Conservation (phyloP, 2,888 invertebrate genomes). For the Limenitis camilla region DNA sequence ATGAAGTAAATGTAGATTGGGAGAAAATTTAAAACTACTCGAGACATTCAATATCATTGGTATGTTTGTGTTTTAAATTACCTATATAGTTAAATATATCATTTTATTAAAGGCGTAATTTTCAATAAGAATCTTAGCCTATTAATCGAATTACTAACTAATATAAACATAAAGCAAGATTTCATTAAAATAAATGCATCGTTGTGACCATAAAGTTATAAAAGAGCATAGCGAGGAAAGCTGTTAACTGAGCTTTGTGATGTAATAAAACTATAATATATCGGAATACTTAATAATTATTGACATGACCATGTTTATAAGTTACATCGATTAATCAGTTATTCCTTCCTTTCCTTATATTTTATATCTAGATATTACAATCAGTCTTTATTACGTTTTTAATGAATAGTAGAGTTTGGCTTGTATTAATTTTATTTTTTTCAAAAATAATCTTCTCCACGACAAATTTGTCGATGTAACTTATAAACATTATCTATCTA, state of each 20-base stretch:
- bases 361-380: too few relatives aligned
- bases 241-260: not conserved
- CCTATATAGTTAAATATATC: too few relatives aligned
- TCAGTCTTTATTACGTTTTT: too few relatives aligned
- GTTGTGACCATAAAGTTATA: constrained; percentile 12
- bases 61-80: not conserved
- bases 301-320: too few relatives aligned
- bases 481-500: too few relatives aligned
- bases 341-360: too few relatives aligned
- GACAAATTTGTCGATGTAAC: too few relatives aligned
- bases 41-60: not conserved
- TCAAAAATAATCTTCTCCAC: too few relatives aligned
- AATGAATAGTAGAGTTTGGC: too few relatives aligned
- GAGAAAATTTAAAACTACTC: too few relatives aligned
- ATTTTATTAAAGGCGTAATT: not conserved
- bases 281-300: not conserved
- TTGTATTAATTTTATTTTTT: too few relatives aligned
- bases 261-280: constrained; percentile 2
- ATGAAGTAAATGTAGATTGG: not conserved
- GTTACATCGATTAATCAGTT: too few relatives aligned
- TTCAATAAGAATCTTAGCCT: not conserved
- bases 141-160: not conserved
- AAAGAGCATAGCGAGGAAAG: not conserved
- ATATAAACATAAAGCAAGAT: constrained; percentile 3
- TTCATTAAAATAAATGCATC: constrained; percentile 18